Conservation (phyloP, 2,888 invertebrate genomes). For the Laothoe populi region DNA sequence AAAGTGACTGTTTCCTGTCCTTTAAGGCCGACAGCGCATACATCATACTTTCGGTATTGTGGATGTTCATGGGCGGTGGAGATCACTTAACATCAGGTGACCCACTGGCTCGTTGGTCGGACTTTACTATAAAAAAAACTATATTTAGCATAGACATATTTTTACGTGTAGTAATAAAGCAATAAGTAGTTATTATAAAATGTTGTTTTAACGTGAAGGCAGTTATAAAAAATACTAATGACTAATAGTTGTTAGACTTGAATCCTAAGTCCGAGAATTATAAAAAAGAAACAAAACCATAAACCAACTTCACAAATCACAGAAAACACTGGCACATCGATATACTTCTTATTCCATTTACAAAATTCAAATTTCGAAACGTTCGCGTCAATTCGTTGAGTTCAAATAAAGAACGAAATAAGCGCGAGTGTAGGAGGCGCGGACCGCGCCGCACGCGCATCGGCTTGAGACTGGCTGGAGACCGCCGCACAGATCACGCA, state of each 20-base stretch:
- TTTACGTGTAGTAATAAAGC: slow-evolving; percentile 38
- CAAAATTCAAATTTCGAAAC: slow-evolving; percentile 44
- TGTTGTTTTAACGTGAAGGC: slow-evolving; percentile 45
- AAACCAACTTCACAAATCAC: slow-evolving; percentile 51
- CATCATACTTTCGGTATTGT: too few species aligned
- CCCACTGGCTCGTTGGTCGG: too few species aligned
- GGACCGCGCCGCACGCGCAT: slow-evolving; percentile 73
- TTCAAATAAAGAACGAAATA: slow-evolving; percentile 54
- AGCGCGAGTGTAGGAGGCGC: slow-evolving; percentile 51
- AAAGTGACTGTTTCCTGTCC: too few species aligned
- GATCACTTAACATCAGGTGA: too few species aligned
- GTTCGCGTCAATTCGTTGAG: slow-evolving; percentile 56
- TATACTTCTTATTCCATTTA: slow-evolving; percentile 60
- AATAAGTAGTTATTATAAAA: slow-evolving; percentile 27
- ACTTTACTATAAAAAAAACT: too few species aligned
- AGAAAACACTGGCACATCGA: slow-evolving; percentile 57
- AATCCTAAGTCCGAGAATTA: slow-evolving; percentile 38
- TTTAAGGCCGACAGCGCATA: too few species aligned
- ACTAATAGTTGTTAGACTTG: slow-evolving; percentile 40
- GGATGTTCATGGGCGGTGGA: too few species aligned
- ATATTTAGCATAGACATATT: too few species aligned
- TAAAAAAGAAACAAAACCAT: slow-evolving; percentile 39
- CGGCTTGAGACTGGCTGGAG: slow-evolving; percentile 79
- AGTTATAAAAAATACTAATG: slow-evolving; percentile 48
- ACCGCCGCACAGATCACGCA: slow-evolving; percentile 51